Base-by-base conservation (phyloP, 2,113 vertebrate genomes). In the Falcunculus frontatus region DNA sequence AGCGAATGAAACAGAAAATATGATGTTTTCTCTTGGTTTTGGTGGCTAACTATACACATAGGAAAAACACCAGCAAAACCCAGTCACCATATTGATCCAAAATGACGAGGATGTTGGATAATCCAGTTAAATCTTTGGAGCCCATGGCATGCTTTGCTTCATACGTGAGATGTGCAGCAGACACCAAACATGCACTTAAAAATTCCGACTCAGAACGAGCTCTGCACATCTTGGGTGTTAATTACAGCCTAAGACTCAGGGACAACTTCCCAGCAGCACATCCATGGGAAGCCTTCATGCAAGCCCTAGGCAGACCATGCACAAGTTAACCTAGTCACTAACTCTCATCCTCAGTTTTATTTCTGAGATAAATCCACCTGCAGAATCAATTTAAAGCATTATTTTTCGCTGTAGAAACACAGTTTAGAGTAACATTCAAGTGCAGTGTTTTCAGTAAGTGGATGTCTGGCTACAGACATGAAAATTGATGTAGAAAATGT, bases 1-100 rank as follows among this genome's bases (percentile, higher is more conserved):
- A 93, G 91, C 62, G 47, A 95, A 96, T 84, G 75, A 47, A 96
- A 92, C 91, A 92, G 93, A 95, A 95, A 95, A 89, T 67, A 92
- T 59, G 95, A 93, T 60, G 83, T 55, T 90, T 84, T 90, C 79
- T 91, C 62, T 93, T 47, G 84, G 37, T 39, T 96, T 94, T 74
- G 49, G 73, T 95, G 89, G 82, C 50, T 86, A 85, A 35, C 70
- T 65, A 84, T 94, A 95, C 82, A 96, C 70, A 93, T 93, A 96
- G 92, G 95, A 91, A 87, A 97, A 97, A 93, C 10, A 69, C 11
- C 47, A 59, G 64, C 73, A 62, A 68, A 52, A 49, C 25, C 47
- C 90, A 93, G 72, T 90, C 89, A 93, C 84, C 83, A 70, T 64
- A 62, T 91, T 89, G 81, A 84, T 62, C 63, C 74, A 16, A 41